Conservation (phyloP, 2,888 invertebrate species). For the Agriopis marginaria region DNA sequence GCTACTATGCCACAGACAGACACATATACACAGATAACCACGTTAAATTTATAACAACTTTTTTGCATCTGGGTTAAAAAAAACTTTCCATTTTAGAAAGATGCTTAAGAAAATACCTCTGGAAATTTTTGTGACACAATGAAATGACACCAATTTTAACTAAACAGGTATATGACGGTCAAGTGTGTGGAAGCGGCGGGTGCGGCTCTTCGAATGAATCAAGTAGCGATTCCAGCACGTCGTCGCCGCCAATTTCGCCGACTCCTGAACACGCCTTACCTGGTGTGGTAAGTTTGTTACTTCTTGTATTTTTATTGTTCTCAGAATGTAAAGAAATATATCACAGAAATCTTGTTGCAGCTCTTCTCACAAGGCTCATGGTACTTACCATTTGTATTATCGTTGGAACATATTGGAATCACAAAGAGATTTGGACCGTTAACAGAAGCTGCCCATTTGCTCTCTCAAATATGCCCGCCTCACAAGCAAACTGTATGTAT, state of each 20-base stretch:
- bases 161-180: slow-evolving; percentile 76
- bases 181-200: slow-evolving; percentile 80
- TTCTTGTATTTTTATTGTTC: background rate
- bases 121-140: too few species aligned
- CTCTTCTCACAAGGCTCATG: slow-evolving; percentile 93
- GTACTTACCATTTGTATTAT: slow-evolving; percentile 93
- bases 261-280: slow-evolving; percentile 96
- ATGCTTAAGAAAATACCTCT: too few species aligned
- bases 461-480: slow-evolving; percentile 93
- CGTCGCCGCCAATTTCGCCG: slow-evolving; percentile 95
- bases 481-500: slow-evolving; percentile 87
- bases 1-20: too few species aligned
- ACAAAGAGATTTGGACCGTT: slow-evolving; percentile 92
- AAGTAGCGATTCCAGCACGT: slow-evolving; percentile 97
- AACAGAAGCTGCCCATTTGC: slow-evolving; percentile 93
- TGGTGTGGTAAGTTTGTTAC: slow-evolving; percentile 91
- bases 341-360: slow-evolving; percentile 68
- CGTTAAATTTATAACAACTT: too few species aligned
- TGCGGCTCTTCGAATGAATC: slow-evolving; percentile 90
- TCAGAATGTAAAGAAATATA: background rate
- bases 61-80: too few species aligned
- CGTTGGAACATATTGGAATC: slow-evolving; percentile 95
- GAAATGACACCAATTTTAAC: background rate
- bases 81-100: too few species aligned
- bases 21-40: too few species aligned